Percentiles rank a stretch among this genome's conserved stretches.
Conservation (phyloP, 2,113 vertebrate genomes). For the Arizona elegans region DNA sequence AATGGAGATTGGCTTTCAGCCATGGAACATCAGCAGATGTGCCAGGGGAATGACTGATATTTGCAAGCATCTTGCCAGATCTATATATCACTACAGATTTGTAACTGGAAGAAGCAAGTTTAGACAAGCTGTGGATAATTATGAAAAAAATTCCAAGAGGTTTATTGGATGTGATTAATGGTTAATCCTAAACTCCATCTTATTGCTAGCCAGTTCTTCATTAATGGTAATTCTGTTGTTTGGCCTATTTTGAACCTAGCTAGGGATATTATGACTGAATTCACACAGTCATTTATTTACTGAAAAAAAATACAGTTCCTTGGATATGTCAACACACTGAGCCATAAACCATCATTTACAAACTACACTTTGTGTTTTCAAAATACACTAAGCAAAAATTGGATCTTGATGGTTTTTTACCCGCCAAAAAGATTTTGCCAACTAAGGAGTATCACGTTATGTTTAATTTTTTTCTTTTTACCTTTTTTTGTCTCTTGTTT, state of each 20-base stretch:
- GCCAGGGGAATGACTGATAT: slow-evolving; percentile 63
- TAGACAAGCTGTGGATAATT: slow-evolving; percentile 53
- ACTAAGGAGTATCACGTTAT: neutral
- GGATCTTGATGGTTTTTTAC: neutral
- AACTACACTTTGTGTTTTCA: neutral
- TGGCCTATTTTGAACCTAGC: neutral
- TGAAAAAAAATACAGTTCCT: neutral
- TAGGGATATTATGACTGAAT: neutral
- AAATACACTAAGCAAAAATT: neutral
- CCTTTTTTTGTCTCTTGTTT: neutral
- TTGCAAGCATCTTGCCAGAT: slow-evolving; percentile 45
- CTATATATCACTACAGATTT: slow-evolving; percentile 28
- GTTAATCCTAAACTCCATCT: slow-evolving; percentile 11
- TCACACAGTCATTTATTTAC: neutral
- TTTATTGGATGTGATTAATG: slow-evolving; percentile 32
- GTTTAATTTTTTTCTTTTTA: neutral
- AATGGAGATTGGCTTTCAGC: slow-evolving; percentile 42
- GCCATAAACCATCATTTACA: neutral
- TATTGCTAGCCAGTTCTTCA: neutral
- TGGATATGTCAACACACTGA: neutral
- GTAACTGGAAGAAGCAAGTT: slow-evolving; percentile 55
- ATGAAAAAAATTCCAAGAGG: slow-evolving; percentile 25
- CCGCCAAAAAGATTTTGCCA: neutral
- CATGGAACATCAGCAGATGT: slow-evolving; percentile 52
- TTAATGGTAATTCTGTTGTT: neutral